Percentiles rank a stretch among this genome's conserved stretches.
These are phyloP conservation scores for Ecliptopera silaceata DNA, from an alignment of 2,888 invertebrate species.

Conservation along the genomic window DNA sequence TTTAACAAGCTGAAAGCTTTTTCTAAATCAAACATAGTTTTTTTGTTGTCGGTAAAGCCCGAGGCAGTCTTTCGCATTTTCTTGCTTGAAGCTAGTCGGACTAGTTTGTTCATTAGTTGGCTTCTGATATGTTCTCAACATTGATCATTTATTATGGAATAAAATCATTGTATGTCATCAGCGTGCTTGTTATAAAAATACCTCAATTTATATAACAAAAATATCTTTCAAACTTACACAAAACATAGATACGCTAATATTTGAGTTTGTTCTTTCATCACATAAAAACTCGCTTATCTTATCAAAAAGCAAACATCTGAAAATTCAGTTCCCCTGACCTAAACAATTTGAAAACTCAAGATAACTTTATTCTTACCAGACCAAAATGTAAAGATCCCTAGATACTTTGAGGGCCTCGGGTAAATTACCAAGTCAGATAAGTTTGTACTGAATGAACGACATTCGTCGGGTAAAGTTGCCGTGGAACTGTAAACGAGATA, in stretches of 20 bases:
- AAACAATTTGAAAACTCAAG: slow-evolving; percentile 42
- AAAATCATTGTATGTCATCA: too few species aligned
- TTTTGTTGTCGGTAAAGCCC: too few species aligned
- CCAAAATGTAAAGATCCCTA: slow-evolving; percentile 50
- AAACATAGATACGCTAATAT: not conserved
- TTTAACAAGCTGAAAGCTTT: not conserved
- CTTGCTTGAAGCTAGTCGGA: too few species aligned
- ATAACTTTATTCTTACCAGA: slow-evolving; percentile 45
- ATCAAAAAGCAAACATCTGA: slow-evolving; percentile 25
- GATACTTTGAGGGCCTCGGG: slow-evolving; percentile 49
- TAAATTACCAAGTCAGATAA: slow-evolving; percentile 48
- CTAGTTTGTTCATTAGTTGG: too few species aligned
- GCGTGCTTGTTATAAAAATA: too few species aligned
- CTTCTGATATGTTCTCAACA: too few species aligned
- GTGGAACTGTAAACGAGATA: slow-evolving; percentile 41
- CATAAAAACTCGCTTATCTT: slow-evolving; percentile 23
- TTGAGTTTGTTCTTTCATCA: slow-evolving; percentile 2
- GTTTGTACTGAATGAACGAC: slow-evolving; percentile 55
- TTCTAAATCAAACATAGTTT: not conserved
- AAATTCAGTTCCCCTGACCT: slow-evolving; percentile 33
- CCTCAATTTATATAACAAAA: too few species aligned
- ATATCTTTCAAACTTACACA: not conserved
- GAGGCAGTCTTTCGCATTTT: too few species aligned
- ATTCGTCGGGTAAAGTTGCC: slow-evolving; percentile 42
- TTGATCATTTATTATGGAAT: too few species aligned